phyloP scores from a whole-genome alignment of 2,888 invertebrate genomes.

The Parapristionchus giblindavisi region DNA sequence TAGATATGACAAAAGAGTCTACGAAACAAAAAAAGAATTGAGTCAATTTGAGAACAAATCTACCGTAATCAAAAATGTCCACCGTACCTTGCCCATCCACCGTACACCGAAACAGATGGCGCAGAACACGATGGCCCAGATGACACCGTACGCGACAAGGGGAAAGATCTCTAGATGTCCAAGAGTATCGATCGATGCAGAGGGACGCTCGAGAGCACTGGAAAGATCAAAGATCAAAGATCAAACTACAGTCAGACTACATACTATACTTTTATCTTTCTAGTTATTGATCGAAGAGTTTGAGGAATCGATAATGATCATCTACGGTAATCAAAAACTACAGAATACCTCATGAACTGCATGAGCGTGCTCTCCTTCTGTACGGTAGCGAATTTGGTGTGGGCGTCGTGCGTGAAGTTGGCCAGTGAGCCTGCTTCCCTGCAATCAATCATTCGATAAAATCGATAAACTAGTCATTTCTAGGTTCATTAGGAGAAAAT shows the following conservation, averaged over 20 bases:
- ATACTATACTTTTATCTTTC: background rate
- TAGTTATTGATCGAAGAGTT: background rate
- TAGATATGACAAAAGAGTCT: too few relatives aligned
- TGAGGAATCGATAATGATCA: background rate
- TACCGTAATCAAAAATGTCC: background rate
- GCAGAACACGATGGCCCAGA: conserved; percentile 66
- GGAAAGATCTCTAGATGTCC: conserved; percentile 62
- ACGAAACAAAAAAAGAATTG: too few relatives aligned
- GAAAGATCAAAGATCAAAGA: conserved; percentile 9
- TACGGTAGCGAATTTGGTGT: conserved; percentile 52
- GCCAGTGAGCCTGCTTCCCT: conserved; percentile 59
- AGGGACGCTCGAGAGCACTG: conserved; percentile 61
- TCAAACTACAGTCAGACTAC: background rate
- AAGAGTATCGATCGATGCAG: conserved; percentile 59
- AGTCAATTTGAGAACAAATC: background rate
- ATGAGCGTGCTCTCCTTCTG: conserved; percentile 60
- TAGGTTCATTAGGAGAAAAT: conserved; percentile 28
- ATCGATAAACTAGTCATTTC: background rate
- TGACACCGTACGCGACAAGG: conserved; percentile 60
- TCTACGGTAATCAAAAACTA: background rate
- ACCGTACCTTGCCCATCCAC: conserved; percentile 67
- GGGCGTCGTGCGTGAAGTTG: conserved; percentile 50
- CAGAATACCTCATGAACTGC: conserved; percentile 61
- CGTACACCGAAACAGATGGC: conserved; percentile 68
- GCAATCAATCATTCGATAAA: conserved; percentile 39